Evolutionary conservation across 2,797 vertebrate genomes (phyloP).

Genomic region (Thalassophryne amazonica): DNA sequence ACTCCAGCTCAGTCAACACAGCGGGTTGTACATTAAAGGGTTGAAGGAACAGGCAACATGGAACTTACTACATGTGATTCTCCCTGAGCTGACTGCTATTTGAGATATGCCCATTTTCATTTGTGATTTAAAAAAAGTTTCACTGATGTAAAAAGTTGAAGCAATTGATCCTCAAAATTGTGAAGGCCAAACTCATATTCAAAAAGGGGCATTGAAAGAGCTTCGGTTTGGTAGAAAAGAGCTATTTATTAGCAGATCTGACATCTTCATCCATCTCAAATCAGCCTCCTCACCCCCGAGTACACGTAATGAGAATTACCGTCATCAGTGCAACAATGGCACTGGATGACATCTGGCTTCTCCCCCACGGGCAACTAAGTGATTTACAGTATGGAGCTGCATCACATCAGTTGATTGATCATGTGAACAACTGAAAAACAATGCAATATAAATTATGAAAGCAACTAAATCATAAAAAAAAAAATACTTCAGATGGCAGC

Average conservation of each 20-base stretch:
- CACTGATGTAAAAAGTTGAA: no score
- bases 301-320: conserved; percentile 31
- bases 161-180: no score
- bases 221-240: no score
- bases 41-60: no score
- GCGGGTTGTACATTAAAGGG: no score
- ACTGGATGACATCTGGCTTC: conserved; percentile 21
- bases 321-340: conserved; percentile 31
- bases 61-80: no score
- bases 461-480: conserved; percentile 33
- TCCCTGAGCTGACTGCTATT: no score
- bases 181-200: no score
- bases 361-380: not conserved
- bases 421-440: conserved; percentile 40
- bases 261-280: conserved; percentile 30
- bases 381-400: conserved; percentile 11
- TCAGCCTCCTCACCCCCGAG: conserved; percentile 14
- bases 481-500: conserved; percentile 8
- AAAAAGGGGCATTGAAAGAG: no score
- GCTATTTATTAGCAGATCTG: conserved; percentile 19
- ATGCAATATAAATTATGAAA: conserved; percentile 32
- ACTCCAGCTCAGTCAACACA: no score
- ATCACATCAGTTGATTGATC: conserved; percentile 28
- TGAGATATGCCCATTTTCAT: no score
- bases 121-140: no score